Evolutionary conservation across 2,113 vertebrate genomes (phyloP), one percentile per base, ranked within the genome.

Genomic region (Hyla sarda): DNA sequence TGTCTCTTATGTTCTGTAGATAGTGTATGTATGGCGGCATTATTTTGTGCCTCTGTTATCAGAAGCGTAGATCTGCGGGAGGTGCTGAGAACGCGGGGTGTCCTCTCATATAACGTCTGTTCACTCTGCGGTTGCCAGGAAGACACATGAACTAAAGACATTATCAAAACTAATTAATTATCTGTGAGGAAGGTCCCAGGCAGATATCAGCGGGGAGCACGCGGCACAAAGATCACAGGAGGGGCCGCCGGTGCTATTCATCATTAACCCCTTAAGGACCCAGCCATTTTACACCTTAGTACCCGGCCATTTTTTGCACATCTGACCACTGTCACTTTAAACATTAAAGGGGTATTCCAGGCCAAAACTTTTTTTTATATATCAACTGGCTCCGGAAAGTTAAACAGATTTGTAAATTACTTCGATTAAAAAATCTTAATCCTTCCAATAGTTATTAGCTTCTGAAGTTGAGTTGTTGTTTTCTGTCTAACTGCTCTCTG

Each of bases 151-250:
- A 25, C 28, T 77, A 56, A 77, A 77, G 48, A 54, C 48, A 77
- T 77, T 52, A 77, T 77, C 48, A 54, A 32, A 56, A 32, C 50
- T 77, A 77, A 77, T 77, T 77, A 30, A 56, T 77, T 56, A 54
- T 25, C 48, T 23, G 30, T 32, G 50, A 77, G 75, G 47, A 54
- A 30, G 16, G 16, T 77, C 75, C 75, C 3, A 30, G 75, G 11
- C 75, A 21, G 48, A 4, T 54, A 77, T 19, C 75, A 56, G 75
- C 50, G 1, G 74, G 74, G 28, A 23, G 50, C 19, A 52, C 25
- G 23, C 17, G 28, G 19, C 16, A 56, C 48, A 52, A 50, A 77
- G 48, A 77, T 77, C 75, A 77, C n/a, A 54, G 48, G 28, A 2
- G 50, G 21, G 8, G 52, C 21, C 28, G 9, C 3, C 3, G 41